phyloP scores from a whole-genome alignment of 2,113 vertebrate species.

The Picathartes gymnocephalus region DNA sequence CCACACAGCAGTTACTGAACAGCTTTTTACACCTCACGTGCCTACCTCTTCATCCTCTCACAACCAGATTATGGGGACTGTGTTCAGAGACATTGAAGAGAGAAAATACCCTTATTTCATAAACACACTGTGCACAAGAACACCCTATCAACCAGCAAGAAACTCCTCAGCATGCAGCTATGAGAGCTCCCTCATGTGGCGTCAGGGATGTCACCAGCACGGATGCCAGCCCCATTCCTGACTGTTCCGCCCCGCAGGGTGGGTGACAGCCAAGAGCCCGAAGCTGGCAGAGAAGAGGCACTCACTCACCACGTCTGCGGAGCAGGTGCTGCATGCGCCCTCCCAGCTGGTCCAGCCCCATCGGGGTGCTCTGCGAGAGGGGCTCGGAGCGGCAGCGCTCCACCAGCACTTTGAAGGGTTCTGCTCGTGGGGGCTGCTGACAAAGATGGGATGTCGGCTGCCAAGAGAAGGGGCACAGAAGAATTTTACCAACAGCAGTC shows the following conservation, averaged over 20 bases:
- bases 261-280: fast-evolving
- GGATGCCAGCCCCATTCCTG: not conserved
- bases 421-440: slow-evolving; percentile 73
- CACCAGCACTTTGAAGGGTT: slow-evolving; percentile 78
- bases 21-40: not conserved
- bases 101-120: not conserved
- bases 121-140: not conserved
- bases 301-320: slow-evolving; percentile 73
- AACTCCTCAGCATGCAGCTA: not conserved
- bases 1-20: not conserved
- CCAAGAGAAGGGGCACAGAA: slow-evolving; percentile 42
- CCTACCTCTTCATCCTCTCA: not conserved
- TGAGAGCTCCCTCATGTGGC: not conserved
- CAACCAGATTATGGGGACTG: not conserved
- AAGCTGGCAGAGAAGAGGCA: not conserved
- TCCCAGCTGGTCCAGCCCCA: slow-evolving; percentile 71
- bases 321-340: slow-evolving; percentile 73
- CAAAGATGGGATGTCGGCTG: slow-evolving; percentile 76
- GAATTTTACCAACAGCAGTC: not conserved
- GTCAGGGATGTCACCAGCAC: not conserved
- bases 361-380: slow-evolving; percentile 78
- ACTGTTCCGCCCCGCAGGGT: not conserved
- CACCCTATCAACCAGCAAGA: not conserved
- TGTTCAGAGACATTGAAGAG: not conserved
- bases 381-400: slow-evolving; percentile 84